Conservation (phyloP, 1,140 invertebrate genomes). For the Solen grandis region DNA sequence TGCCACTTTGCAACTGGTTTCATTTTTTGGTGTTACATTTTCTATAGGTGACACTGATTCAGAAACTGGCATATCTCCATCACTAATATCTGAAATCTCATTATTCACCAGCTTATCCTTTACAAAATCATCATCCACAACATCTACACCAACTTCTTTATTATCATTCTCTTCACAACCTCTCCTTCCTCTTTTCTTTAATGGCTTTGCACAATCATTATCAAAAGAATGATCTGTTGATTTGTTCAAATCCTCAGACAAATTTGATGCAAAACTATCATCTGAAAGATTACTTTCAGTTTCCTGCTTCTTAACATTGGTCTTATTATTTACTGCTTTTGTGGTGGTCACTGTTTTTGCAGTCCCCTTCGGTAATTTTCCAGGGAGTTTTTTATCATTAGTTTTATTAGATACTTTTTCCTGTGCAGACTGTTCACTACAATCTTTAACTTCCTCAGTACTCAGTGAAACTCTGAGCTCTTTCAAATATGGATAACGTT, state of each 20-base stretch:
- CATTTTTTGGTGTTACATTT: too few species aligned
- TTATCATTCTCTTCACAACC: constrained; percentile 10
- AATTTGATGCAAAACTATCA: too few species aligned
- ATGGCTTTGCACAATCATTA: constrained; percentile 30
- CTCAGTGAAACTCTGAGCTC: constrained; percentile 32
- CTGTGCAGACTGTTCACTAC: not conserved
- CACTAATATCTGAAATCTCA: too few species aligned
- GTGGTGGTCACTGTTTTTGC: not conserved
- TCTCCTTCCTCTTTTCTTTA: constrained; percentile 16
- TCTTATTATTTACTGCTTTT: not conserved
- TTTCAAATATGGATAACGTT: constrained; percentile 44
- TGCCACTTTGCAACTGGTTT: too few species aligned
- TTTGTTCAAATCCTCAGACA: not conserved
- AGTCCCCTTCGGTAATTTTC: not conserved
- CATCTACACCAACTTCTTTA: not conserved
- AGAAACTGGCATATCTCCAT: too few species aligned
- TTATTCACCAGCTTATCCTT: too few species aligned
- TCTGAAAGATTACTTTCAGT: not conserved
- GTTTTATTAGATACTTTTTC: not conserved
- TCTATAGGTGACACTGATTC: too few species aligned
- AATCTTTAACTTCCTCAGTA: not conserved
- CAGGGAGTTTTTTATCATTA: not conserved
- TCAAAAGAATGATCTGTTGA: not conserved
- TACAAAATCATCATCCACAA: too few species aligned
- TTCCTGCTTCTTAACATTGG: not conserved